A percentile compares a stretch with the other conserved stretches of the same genome.
phyloP scores from a whole-genome alignment of 2,888 invertebrate species.

The Ichneumoninae sp. region DNA sequence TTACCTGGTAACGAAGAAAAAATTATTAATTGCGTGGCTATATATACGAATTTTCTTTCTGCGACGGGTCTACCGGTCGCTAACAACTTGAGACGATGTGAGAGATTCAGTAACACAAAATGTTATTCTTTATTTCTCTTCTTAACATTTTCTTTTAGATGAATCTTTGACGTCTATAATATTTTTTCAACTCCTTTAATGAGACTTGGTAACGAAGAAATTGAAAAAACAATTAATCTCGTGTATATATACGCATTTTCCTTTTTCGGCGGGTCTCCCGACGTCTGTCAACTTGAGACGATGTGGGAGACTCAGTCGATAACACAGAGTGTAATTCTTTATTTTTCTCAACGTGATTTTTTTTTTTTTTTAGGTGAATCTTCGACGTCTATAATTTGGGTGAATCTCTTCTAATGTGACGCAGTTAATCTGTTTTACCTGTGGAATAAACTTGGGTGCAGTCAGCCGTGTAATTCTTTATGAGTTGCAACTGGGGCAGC shows the following conservation, averaged over 20 bases:
- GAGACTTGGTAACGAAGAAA: constrained; percentile 77
- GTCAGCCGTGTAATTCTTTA: constrained; percentile 95
- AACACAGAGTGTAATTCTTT: background rate
- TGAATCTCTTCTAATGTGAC: background rate
- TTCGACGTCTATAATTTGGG: background rate
- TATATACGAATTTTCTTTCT: constrained; percentile 25
- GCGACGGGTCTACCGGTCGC: too few species aligned
- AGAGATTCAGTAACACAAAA: too few species aligned
- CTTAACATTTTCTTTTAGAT: too few species aligned
- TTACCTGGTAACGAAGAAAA: constrained; percentile 87
- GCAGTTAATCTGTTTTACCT: constrained; percentile 85
- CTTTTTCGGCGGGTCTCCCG: background rate
- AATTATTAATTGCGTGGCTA: background rate
- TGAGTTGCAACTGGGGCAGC: constrained; percentile 94
- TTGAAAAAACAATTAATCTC: background rate
- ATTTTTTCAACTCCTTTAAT: too few species aligned
- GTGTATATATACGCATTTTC: constrained; percentile 1
- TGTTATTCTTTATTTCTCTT: too few species aligned
- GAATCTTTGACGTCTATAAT: too few species aligned
- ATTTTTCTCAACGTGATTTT: background rate
- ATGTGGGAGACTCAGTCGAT: background rate
- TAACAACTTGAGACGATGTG: too few species aligned
- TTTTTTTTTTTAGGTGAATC: background rate
- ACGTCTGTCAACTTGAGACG: background rate
- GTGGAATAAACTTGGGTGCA: constrained; percentile 97